Percentiles rank a stretch among this genome's conserved stretches.
phyloP scores from a whole-genome alignment of 1,140 invertebrate species.

The Drosophila triauraria region DNA sequence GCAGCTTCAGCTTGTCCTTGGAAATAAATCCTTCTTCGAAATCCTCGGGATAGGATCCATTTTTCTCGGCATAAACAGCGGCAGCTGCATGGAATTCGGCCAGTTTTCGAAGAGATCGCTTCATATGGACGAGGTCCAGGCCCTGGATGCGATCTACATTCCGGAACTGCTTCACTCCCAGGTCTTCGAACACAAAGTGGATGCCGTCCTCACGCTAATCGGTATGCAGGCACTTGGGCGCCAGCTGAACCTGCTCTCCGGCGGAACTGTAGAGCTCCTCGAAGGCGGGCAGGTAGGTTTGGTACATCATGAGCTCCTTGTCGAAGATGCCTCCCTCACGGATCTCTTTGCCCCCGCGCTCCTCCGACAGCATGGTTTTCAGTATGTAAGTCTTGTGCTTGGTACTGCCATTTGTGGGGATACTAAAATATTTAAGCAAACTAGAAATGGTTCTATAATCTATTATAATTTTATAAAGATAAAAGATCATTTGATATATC shows the following conservation, averaged over 20 bases:
- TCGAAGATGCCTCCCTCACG: slow-evolving; percentile 52
- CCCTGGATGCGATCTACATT: slow-evolving; percentile 85
- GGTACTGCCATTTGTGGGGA: slow-evolving; percentile 50
- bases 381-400: slow-evolving; percentile 67
- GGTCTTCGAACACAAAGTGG: slow-evolving; percentile 70
- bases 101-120: slow-evolving; percentile 85
- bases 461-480: no score
- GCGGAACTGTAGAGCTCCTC: slow-evolving; percentile 63
- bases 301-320: slow-evolving; percentile 66
- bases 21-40: slow-evolving; percentile 60
- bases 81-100: slow-evolving; percentile 87
- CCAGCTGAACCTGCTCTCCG: slow-evolving; percentile 54
- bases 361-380: slow-evolving; percentile 66
- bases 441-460: neutral
- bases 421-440: neutral
- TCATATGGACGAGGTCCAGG: slow-evolving; percentile 86
- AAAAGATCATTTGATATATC: no score
- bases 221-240: slow-evolving; percentile 60
- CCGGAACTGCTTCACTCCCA: slow-evolving; percentile 40
- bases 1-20: neutral
- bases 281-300: slow-evolving; percentile 66
- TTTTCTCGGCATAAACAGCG: slow-evolving; percentile 53
- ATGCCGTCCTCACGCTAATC: slow-evolving; percentile 39
- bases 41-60: slow-evolving; percentile 44
- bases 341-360: slow-evolving; percentile 56